A percentile compares a stretch with the other conserved stretches of the same genome.
These are phyloP conservation scores for Psittacula cyanocephala DNA, from an alignment of 2,113 vertebrate species.

Conservation along the genomic window DNA sequence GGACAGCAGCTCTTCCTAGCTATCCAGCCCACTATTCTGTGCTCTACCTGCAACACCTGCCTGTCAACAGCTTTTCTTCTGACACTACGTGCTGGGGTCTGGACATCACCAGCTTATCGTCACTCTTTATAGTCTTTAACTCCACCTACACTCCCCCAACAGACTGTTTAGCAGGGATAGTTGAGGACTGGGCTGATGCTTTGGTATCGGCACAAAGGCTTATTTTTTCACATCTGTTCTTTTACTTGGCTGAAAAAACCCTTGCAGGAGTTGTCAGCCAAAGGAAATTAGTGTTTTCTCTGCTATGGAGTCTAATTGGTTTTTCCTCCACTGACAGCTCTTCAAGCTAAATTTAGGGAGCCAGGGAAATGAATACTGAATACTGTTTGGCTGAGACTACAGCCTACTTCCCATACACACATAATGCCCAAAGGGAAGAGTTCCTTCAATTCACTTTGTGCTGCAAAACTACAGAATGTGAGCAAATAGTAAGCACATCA, in stretches of 20 bases:
- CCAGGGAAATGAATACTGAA: slow-evolving; percentile 16
- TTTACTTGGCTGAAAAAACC: not conserved
- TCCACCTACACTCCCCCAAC: fast-evolving
- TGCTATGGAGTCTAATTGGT: slow-evolving; percentile 30
- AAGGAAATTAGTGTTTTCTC: slow-evolving; percentile 52
- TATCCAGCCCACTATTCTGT: not conserved
- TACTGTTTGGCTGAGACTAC: not conserved
- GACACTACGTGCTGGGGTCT: no score
- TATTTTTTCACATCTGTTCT: not conserved
- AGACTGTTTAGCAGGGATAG: not conserved
- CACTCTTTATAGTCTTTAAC: not conserved
- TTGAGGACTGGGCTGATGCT: not conserved
- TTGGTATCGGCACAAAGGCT: not conserved
- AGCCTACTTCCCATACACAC: not conserved
- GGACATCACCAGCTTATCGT: not conserved
- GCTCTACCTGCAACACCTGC: not conserved
- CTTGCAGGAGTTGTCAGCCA: slow-evolving; percentile 25
- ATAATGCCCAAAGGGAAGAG: not conserved
- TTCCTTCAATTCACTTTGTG: not conserved
- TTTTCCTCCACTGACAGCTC: slow-evolving; percentile 42
- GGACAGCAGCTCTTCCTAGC: not conserved
- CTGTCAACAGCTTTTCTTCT: not conserved
- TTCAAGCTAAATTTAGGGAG: slow-evolving; percentile 49
- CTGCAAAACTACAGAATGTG: not conserved
- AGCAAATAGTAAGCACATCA: not conserved